Evolutionary conservation across 2,113 vertebrate genomes (phyloP).

Genomic region (Entelurus aequoreus): DNA sequence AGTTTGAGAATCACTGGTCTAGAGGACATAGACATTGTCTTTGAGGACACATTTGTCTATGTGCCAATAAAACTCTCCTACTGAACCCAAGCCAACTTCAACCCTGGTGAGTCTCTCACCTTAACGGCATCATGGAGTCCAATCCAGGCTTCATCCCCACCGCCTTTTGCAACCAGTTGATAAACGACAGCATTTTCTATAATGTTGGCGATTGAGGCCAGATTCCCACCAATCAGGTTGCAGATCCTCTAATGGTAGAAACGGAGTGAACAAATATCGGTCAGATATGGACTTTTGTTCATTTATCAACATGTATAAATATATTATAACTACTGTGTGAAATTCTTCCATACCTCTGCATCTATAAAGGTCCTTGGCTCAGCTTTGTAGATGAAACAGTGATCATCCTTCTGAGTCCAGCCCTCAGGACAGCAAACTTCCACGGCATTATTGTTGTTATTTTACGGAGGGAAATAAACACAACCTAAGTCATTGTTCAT

Average conservation of each 20-base stretch:
- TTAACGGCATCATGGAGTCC: not conserved
- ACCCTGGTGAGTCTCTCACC: not conserved
- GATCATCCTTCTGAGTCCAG: not conserved
- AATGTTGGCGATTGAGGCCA: not conserved
- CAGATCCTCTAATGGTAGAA: not conserved
- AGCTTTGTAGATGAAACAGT: not conserved
- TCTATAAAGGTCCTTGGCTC: not conserved
- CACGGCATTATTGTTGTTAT: not conserved
- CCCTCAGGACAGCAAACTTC: not conserved
- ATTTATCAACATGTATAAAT: not conserved
- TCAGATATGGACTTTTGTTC: too few species aligned
- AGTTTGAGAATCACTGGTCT: too few species aligned
- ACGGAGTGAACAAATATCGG: not conserved
- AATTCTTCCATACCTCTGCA: conserved; percentile 1
- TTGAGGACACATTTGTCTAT: not conserved
- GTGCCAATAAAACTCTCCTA: not conserved
- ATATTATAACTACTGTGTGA: too few species aligned
- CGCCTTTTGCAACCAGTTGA: too few species aligned
- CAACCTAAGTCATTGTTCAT: not conserved
- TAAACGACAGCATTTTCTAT: not conserved
- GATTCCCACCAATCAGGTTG: not conserved
- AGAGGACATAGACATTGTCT: too few species aligned
- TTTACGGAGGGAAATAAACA: not conserved
- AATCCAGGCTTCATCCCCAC: not conserved
- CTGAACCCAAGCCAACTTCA: not conserved